Conservation (phyloP, 2,797 vertebrate genomes). For the Lithobates sylvaticus region DNA sequence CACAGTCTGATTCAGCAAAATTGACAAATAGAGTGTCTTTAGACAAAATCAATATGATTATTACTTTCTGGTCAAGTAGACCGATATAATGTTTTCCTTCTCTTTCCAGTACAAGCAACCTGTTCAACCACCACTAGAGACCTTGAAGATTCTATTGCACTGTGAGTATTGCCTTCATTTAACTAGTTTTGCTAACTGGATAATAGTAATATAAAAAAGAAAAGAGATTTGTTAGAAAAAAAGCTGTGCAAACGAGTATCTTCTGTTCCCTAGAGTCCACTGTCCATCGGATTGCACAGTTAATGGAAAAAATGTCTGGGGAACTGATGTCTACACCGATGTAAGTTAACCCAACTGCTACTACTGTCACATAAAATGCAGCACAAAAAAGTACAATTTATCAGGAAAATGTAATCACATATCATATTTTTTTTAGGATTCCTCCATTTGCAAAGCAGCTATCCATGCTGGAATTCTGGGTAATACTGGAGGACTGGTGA, state of each 20-base stretch:
- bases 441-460: too few species aligned
- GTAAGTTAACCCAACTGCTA: not conserved
- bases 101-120: not conserved
- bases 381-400: not conserved
- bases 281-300: not conserved
- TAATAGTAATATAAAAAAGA: not conserved
- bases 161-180: not conserved
- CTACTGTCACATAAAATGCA: not conserved
- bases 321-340: constrained; percentile 32
- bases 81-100: too few species aligned
- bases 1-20: too few species aligned
- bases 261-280: not conserved
- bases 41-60: too few species aligned
- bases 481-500: too few species aligned
- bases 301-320: not conserved
- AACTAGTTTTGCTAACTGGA: too few species aligned
- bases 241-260: too few species aligned
- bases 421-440: too few species aligned
- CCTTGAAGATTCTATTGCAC: not conserved
- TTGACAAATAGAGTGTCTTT: too few species aligned
- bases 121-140: not conserved
- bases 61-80: too few species aligned
- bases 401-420: not conserved
- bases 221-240: not conserved
- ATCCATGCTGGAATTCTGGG: too few species aligned